phyloP scores from a whole-genome alignment of 2,888 invertebrate species.

The Ophion ventricosus region DNA sequence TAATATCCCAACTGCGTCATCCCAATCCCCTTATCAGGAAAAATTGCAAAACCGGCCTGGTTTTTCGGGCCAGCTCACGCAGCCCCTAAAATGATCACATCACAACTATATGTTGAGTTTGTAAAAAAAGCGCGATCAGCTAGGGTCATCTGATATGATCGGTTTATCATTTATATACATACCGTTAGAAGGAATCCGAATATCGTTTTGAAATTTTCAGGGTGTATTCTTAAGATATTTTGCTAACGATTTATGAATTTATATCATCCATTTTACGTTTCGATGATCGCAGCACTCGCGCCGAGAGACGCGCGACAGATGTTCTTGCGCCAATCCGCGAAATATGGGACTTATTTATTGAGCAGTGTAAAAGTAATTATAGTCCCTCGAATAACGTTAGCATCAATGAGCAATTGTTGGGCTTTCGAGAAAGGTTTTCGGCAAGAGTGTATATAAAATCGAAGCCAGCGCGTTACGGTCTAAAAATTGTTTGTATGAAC shows the following conservation, averaged over 20 bases:
- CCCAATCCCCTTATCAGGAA: no score
- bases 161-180: no score
- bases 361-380: constrained; percentile 21
- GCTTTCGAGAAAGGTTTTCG: constrained; percentile 37
- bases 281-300: constrained; percentile 64
- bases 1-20: no score
- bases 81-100: background rate
- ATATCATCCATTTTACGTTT: constrained; percentile 62
- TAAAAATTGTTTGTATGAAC: constrained; percentile 41
- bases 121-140: no score
- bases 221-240: no score
- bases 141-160: no score
- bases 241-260: constrained; percentile 63
- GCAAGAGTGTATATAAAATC: constrained; percentile 42
- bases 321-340: constrained; percentile 28
- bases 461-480: constrained; percentile 34
- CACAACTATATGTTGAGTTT: background rate
- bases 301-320: constrained; percentile 48
- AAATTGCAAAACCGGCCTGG: no score
- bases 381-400: constrained; percentile 53
- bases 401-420: constrained; percentile 41
- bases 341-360: constrained; percentile 38
- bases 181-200: no score
- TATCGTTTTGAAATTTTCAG: no score
- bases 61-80: no score